These are phyloP conservation scores for Carcina quercana DNA, from an alignment of 2,888 invertebrate species.

Conservation along the genomic window DNA sequence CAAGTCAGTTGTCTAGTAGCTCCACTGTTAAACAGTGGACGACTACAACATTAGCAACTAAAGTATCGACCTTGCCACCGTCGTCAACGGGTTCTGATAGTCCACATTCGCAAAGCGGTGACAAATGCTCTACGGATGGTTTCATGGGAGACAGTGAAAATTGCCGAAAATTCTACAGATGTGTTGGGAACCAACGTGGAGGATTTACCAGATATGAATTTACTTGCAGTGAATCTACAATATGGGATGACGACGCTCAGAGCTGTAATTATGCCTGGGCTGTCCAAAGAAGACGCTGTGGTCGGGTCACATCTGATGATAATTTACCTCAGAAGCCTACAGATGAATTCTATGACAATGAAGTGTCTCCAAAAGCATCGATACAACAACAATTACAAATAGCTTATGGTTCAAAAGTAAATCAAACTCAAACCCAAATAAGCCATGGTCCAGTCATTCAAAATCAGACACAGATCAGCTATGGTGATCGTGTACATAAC, in stretches of 20 bases:
- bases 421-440: slow-evolving; percentile 39
- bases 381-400: slow-evolving; percentile 37
- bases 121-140: slow-evolving; percentile 77
- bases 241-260: slow-evolving; percentile 83
- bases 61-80: slow-evolving; percentile 4
- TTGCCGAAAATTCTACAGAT: slow-evolving; percentile 86
- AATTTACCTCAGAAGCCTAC: slow-evolving; percentile 6
- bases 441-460: slow-evolving; percentile 30
- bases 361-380: slow-evolving; percentile 13
- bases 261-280: slow-evolving; percentile 84
- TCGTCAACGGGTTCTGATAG: slow-evolving; percentile 5
- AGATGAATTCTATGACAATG: slow-evolving; percentile 10
- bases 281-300: slow-evolving; percentile 59
- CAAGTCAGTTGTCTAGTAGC: not conserved
- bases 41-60: slow-evolving; percentile 13
- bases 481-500: slow-evolving; percentile 24
- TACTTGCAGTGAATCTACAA: slow-evolving; percentile 82
- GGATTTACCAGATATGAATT: slow-evolving; percentile 82
- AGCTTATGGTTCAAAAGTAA: slow-evolving; percentile 31
- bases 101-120: slow-evolving; percentile 18
- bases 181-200: slow-evolving; percentile 78
- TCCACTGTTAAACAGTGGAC: slow-evolving; percentile 13
- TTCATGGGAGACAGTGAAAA: slow-evolving; percentile 82
- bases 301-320: slow-evolving; percentile 25
- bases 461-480: slow-evolving; percentile 42